These are phyloP conservation scores for Dicyrtoma fusca DNA, from an alignment of 2,888 invertebrate genomes.

Conservation along the genomic window DNA sequence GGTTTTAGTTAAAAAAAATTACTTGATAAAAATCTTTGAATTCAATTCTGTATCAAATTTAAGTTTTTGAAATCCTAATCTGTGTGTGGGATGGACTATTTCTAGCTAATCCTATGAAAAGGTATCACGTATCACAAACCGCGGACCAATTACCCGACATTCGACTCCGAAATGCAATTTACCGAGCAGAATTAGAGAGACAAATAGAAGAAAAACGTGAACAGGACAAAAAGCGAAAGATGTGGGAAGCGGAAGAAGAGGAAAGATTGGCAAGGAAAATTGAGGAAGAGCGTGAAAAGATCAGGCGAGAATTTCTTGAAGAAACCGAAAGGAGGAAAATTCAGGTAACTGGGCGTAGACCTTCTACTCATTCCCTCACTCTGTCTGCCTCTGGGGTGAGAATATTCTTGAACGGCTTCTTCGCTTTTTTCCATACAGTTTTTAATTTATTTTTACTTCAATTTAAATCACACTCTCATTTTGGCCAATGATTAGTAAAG, in stretches of 20 bases:
- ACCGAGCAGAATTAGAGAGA: slow-evolving; percentile 49
- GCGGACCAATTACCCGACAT: slow-evolving; percentile 55
- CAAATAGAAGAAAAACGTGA: slow-evolving; percentile 53
- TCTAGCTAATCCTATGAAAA: slow-evolving; percentile 38
- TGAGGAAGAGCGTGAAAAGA: slow-evolving; percentile 51
- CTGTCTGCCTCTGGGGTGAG: slow-evolving; percentile 24
- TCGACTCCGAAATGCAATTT: slow-evolving; percentile 45
- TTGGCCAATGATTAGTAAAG: too few species aligned
- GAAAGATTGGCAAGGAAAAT: slow-evolving; percentile 51
- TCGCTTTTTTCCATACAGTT: too few species aligned
- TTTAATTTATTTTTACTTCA: too few species aligned
- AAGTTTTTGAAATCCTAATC: too few species aligned
- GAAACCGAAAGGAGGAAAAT: slow-evolving; percentile 49
- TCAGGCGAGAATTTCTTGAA: slow-evolving; percentile 51
- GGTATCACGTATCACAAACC: slow-evolving; percentile 53
- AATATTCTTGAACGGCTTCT: neutral
- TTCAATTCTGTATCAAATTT: neutral
- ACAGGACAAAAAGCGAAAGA: slow-evolving; percentile 47
- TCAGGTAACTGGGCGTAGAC: slow-evolving; percentile 42
- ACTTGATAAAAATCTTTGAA: too few species aligned
- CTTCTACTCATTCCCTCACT: slow-evolving; percentile 9
- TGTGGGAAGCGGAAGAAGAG: slow-evolving; percentile 47
- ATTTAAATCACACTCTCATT: too few species aligned
- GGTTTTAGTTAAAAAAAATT: too few species aligned
- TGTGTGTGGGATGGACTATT: neutral